phyloP scores from a whole-genome alignment of 2,888 invertebrate species.

The Lacanobia oleracea region DNA sequence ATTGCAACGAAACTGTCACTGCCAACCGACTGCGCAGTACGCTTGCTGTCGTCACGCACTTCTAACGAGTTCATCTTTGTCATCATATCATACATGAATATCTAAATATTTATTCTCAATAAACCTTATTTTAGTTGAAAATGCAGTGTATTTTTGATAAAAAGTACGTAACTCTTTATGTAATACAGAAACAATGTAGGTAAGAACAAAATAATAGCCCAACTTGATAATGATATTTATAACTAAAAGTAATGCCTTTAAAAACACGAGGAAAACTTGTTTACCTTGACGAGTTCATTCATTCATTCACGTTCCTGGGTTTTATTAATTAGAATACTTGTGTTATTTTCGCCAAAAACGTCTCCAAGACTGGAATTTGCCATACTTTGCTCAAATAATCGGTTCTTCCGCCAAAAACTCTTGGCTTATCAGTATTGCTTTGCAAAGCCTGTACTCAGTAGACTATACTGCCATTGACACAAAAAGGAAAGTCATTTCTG shows the following conservation, averaged over 20 bases:
- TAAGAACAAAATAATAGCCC: conserved; percentile 2
- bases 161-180: neutral
- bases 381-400: neutral
- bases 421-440: neutral
- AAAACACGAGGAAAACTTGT: conserved; percentile 38
- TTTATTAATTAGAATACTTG: conserved; percentile 15
- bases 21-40: no score
- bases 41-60: no score
- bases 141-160: neutral
- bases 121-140: neutral
- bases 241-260: conserved; percentile 2
- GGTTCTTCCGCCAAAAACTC: neutral
- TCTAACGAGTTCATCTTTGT: no score
- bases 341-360: neutral
- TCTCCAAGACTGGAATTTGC: neutral
- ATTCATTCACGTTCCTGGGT: conserved; percentile 32
- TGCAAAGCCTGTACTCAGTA: neutral
- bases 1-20: no score
- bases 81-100: neutral
- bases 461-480: neutral
- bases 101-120: neutral
- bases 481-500: neutral
- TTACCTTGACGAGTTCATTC: conserved; percentile 42
- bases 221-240: conserved; percentile 8
- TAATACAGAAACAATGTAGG: neutral